Base-by-base conservation (phyloP, 2,113 vertebrate species). In the Thamnophis sirtalis region DNA sequence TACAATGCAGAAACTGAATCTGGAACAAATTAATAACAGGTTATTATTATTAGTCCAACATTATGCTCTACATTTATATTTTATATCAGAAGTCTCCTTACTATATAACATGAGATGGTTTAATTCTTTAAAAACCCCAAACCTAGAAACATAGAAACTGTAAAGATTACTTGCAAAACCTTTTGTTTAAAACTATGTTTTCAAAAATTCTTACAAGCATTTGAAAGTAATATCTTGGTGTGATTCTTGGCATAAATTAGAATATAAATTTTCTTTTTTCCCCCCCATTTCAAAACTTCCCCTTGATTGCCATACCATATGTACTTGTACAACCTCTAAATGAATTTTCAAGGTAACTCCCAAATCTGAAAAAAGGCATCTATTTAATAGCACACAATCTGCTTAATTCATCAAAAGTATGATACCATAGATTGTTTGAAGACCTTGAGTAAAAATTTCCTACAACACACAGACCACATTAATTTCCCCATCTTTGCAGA, bases 1-100 rank as follows among this genome's bases (percentile, higher is more conserved):
- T 97, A 92, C 99, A 99, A 49, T 99, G 99, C 90, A 99, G 97
- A 63, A 99, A 97, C 92, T 99, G 99, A 92, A 99, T 98, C 99
- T 99, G 93, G 49, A 90, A 95, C 80, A 58, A 95, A 93, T 92
- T 33, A 95, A 94, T 22, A 22, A 6, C 22, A 92, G 21, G 51
- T 93, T 93, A 51, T 0, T 0, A 9, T 88, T 9, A 55, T 90
- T 48, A 5, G 15, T 87, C 88, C 91, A 94, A 88, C 93, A 90
- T 63, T 51, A 80, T 80, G 15, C 73, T 80, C 15, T 43, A 80
- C 73, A 80, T 21, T 80, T 80, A 73, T 80, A 21, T 80, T 80
- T 80, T 80, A 43, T 43, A 21, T 80, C 33, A 80, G 73, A 43
- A 9, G 7, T 80, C 2, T 80, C 73, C 21, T 80, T 38, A 80